A percentile compares a stretch with the other conserved stretches of the same genome.
Evolutionary conservation across 2,797 vertebrate genomes (phyloP).

Genomic region (Rhinella marina): DNA sequence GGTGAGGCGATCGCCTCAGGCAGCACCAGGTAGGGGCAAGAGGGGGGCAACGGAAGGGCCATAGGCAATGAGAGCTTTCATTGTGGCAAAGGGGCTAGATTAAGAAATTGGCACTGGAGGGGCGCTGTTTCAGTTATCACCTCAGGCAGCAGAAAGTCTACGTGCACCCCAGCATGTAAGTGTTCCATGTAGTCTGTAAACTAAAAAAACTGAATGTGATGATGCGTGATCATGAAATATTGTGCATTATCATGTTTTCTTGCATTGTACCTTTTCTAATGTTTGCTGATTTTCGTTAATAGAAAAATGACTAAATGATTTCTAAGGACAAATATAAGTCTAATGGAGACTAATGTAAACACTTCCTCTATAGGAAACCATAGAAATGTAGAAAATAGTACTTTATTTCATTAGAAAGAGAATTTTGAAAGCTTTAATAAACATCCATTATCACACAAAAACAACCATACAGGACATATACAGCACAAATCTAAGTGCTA

Average conservation of each 20-base stretch:
- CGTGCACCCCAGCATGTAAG: too few relatives aligned
- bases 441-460: slow-evolving; percentile 12
- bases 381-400: slow-evolving; percentile 4
- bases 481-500: background rate
- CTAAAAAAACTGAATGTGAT: background rate
- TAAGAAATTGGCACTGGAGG: too few relatives aligned
- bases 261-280: background rate
- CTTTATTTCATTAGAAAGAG: background rate
- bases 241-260: background rate
- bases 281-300: background rate
- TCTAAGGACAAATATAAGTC: background rate
- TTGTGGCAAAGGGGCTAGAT: too few relatives aligned
- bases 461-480: background rate
- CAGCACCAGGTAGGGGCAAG: too few relatives aligned
- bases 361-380: background rate
- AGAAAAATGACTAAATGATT: background rate
- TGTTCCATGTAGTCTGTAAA: too few relatives aligned
- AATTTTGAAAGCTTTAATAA: background rate
- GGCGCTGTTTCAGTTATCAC: too few relatives aligned
- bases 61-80: too few relatives aligned
- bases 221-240: background rate
- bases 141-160: too few relatives aligned
- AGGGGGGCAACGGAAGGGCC: too few relatives aligned
- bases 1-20: too few relatives aligned
- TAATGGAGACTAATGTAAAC: slow-evolving; percentile 26